Conservation (phyloP, 2,888 invertebrate genomes). For the Caenorhabditis japonica region DNA sequence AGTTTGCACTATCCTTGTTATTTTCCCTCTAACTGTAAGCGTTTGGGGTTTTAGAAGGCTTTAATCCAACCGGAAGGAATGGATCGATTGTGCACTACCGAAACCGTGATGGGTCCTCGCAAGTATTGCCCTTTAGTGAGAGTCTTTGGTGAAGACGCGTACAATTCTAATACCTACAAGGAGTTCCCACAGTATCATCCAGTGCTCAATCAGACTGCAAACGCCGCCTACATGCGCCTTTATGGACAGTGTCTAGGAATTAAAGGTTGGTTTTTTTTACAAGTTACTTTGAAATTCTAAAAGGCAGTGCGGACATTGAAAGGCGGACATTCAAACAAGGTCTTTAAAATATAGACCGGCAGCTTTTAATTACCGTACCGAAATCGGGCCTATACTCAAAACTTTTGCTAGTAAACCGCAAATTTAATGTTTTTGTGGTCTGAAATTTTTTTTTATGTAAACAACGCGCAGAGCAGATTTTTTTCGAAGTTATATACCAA, state of each 20-base stretch:
- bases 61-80: not conserved
- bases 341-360: too few species aligned
- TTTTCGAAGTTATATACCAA: too few species aligned
- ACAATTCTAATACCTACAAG: not conserved
- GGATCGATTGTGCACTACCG: not conserved
- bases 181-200: constrained; percentile 10
- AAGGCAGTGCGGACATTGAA: too few species aligned
- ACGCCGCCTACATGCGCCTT: not conserved
- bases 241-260: constrained; percentile 6
- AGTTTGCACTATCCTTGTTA: not conserved
- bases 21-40: not conserved
- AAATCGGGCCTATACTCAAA: too few species aligned
- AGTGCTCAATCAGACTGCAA: constrained; percentile 21
- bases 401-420: too few species aligned
- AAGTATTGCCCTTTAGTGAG: not conserved
- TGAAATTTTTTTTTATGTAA: too few species aligned
- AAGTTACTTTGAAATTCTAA: too few species aligned
- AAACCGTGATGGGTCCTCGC: constrained; percentile 4
- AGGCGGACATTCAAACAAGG: too few species aligned
- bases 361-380: too few species aligned
- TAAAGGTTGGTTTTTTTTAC: constrained; percentile 21
- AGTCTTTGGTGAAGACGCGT: not conserved
- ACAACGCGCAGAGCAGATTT: too few species aligned
- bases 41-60: not conserved
- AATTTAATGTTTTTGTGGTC: too few species aligned